Conservation (phyloP, 2,113 vertebrate genomes). For the Orthonyx spaldingii region DNA sequence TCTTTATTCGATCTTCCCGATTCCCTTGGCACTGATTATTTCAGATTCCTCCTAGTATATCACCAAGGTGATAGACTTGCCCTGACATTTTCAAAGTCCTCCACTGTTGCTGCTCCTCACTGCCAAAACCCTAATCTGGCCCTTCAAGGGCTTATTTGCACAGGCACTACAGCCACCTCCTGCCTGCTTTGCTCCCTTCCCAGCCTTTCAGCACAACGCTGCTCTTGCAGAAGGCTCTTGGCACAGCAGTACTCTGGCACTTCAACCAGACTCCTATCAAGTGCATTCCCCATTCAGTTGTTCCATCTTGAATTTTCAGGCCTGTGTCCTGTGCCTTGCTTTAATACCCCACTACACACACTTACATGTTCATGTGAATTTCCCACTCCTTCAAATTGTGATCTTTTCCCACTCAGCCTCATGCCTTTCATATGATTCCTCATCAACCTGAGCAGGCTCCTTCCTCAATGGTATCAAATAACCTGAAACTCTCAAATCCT, state of each 20-base stretch:
- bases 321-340: background rate
- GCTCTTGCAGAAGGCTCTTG: background rate
- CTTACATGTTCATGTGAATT: background rate
- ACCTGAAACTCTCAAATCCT: background rate
- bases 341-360: background rate
- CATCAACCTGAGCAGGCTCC: background rate
- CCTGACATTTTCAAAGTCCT: background rate
- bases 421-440: background rate
- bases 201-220: background rate
- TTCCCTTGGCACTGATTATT: background rate
- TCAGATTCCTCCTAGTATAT: slow-evolving; percentile 13
- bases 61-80: background rate
- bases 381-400: background rate
- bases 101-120: background rate
- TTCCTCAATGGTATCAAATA: background rate
- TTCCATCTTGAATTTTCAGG: background rate
- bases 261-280: background rate
- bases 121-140: background rate
- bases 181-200: background rate
- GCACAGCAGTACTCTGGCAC: background rate
- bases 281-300: background rate
- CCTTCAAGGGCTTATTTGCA: background rate
- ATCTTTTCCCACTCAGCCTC: background rate
- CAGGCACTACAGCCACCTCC: background rate
- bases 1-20: background rate